Evolutionary conservation across 2,888 invertebrate species (phyloP), one percentile per base, ranked within the genome.

Genomic region (Rhagophthalmus giganteus): DNA sequence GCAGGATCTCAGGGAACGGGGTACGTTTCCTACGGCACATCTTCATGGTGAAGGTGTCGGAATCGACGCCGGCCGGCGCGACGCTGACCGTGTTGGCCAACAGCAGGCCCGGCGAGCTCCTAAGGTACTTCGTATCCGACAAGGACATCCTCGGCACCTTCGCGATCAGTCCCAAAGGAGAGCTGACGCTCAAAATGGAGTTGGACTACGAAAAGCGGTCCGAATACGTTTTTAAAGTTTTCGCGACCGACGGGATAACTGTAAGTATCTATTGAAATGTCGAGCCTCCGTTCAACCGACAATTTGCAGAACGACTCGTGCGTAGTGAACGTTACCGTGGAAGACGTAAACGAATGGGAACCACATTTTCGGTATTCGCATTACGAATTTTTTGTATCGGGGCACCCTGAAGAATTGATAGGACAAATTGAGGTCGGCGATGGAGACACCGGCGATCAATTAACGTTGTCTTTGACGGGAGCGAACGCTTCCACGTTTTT

Each of bases 311-410:
- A 92, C 72, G 91, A 92, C 71, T 90, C 91, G 0, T 86, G 92
- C 0, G 81, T 85, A 4, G 84, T 94, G 2, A 87, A 88, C 65
- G 80, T 94, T 15, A 85, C 87, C 1, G 88, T 94, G 9, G 77
- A 86, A 61, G 88, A 94, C 72, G 89, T 92, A 5, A 94, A 94
- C 75, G 94, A 94, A 71, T 94, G 94, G 92, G 93, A 93, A 73
- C 94, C 94, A 0, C 81, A 91, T 46, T 94, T 94, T 77, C 83
- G 89, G 1, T 87, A 89, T 74, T 86, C 90, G 2, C 87, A 90
- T 72, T 94, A 94, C 74, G 91, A 92, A 76, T 94, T 94, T 75
- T 79, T 78, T 54, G 77, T 82, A 61, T 52, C 71, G 56, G 61
- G 73, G 60, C 45, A 64, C 48, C 51, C 57, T 2, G 65, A 69